These are phyloP conservation scores for Trachythela sp. DNA, from an alignment of 64 coral and sea anemone genomes.

Conservation along the genomic window DNA sequence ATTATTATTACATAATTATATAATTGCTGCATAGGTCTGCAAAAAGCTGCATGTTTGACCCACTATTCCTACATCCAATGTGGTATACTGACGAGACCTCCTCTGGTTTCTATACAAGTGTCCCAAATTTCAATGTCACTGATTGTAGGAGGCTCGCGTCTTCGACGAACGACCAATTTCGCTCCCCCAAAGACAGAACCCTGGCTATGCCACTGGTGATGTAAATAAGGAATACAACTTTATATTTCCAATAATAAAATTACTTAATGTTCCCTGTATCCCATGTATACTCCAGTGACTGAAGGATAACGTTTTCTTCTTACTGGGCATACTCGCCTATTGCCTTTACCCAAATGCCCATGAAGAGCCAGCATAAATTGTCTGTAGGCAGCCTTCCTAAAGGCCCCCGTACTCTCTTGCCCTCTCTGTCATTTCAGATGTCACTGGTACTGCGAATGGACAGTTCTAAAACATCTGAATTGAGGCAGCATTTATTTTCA, in stretches of 20 bases:
- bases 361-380: background rate
- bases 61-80: conserved; percentile 37
- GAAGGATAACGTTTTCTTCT: background rate
- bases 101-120: too few relatives aligned
- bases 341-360: conserved; percentile 2
- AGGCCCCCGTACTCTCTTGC: too few relatives aligned
- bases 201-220: too few relatives aligned
- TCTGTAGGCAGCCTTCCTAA: background rate
- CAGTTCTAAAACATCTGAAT: background rate
- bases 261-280: background rate
- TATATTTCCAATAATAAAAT: background rate
- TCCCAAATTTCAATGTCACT: too few relatives aligned
- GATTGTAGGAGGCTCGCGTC: too few relatives aligned
- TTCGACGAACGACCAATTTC: too few relatives aligned
- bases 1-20: too few relatives aligned
- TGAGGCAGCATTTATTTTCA: conserved; percentile 14
- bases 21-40: too few relatives aligned
- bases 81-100: too few relatives aligned
- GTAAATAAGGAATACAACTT: background rate
- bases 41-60: conserved; percentile 38
- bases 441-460: background rate
- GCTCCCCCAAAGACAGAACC: too few relatives aligned
- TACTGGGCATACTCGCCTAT: background rate
- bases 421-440: too few relatives aligned
- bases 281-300: conserved; percentile 13